phyloP scores from a whole-genome alignment of 1,140 invertebrate genomes.

The Octopus bimaculoides region DNA sequence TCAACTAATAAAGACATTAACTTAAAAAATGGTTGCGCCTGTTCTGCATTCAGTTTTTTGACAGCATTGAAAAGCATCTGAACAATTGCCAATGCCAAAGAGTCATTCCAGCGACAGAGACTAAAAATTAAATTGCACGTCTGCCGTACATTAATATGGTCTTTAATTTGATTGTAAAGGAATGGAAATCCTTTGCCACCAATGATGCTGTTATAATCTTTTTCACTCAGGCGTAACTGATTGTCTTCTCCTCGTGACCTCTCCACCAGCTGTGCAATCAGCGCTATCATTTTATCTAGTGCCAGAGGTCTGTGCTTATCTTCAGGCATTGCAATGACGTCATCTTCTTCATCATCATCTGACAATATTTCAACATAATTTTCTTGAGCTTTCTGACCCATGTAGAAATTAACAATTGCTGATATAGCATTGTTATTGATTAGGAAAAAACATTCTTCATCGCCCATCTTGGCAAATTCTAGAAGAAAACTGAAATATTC shows the following conservation, averaged over 20 bases:
- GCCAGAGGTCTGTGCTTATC: constrained; percentile 84
- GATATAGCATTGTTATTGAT: constrained; percentile 82
- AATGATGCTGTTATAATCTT: constrained; percentile 78
- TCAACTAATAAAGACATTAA: constrained; percentile 65
- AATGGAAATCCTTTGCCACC: constrained; percentile 91
- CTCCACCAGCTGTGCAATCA: constrained; percentile 84
- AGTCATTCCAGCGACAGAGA: constrained; percentile 84
- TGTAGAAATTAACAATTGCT: constrained; percentile 87
- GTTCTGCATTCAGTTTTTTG: constrained; percentile 76
- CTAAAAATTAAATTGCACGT: constrained; percentile 89
- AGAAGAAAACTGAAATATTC: constrained; percentile 90
- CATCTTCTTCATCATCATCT: constrained; percentile 75
- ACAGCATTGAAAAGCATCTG: constrained; percentile 86
- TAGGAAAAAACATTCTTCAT: constrained; percentile 85
- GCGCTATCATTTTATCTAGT: constrained; percentile 92
- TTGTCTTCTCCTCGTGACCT: constrained; percentile 75
- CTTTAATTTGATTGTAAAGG: constrained; percentile 89
- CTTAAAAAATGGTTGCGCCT: constrained; percentile 86
- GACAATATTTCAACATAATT: constrained; percentile 60
- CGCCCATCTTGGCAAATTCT: constrained; percentile 92
- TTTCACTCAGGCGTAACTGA: constrained; percentile 71
- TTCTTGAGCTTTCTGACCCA: constrained; percentile 58
- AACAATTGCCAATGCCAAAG: constrained; percentile 73
- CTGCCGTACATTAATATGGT: constrained; percentile 87
- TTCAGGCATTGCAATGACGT: constrained; percentile 61